phyloP scores from a whole-genome alignment of 2,113 vertebrate species.

The Silurus asotus region DNA sequence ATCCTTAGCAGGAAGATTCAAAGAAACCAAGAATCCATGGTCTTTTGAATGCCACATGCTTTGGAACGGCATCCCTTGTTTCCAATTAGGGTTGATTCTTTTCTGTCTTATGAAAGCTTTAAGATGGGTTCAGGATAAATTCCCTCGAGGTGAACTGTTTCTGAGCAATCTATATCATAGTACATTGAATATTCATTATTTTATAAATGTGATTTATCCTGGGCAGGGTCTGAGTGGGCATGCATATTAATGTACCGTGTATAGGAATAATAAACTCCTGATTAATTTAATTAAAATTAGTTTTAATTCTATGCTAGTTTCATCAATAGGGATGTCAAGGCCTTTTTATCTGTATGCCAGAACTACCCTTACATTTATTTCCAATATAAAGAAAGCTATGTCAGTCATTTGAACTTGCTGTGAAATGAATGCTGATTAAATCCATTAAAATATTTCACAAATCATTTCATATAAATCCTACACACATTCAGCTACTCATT shows the following conservation, averaged over 20 bases:
- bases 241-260: background rate
- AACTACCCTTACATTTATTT: background rate
- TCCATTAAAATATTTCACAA: too few relatives aligned
- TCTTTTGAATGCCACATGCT: background rate
- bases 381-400: background rate
- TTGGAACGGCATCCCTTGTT: background rate
- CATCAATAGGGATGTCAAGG: background rate
- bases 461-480: background rate
- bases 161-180: background rate
- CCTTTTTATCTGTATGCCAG: background rate
- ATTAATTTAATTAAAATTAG: background rate
- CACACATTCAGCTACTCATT: background rate
- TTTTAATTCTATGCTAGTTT: background rate
- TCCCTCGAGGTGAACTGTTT: background rate
- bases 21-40: background rate
- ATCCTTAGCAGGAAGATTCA: background rate
- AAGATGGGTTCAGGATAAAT: background rate
- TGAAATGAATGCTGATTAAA: background rate
- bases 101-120: background rate
- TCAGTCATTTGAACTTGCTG: background rate
- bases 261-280: background rate
- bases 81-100: background rate
- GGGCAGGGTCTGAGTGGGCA: background rate
- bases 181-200: background rate
- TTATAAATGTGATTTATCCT: background rate